Evolutionary conservation across 30 jellyfish, hydroid and myxozoan genomes (phyloP).

Genomic region (Phacellophora camtschatica): DNA sequence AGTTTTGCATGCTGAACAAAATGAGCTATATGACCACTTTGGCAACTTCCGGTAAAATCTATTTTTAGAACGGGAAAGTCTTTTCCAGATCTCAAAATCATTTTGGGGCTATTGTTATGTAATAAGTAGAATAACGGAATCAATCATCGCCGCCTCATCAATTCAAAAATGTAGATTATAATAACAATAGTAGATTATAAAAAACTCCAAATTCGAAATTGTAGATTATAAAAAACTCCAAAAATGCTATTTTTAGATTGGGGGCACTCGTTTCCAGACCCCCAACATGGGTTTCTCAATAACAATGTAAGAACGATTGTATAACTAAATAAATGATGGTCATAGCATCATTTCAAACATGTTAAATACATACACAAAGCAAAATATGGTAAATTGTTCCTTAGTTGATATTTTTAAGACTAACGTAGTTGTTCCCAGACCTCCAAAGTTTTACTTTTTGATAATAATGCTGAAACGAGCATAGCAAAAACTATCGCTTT

Average conservation of each 20-base stretch:
- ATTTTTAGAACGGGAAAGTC: constrained; percentile 1
- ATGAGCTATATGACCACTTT: constrained; percentile 1
- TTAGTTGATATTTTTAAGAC: background rate
- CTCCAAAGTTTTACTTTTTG: background rate
- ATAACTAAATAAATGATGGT: background rate
- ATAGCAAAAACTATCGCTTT: background rate
- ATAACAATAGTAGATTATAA: background rate
- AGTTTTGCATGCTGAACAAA: constrained; percentile 6
- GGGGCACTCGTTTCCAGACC: constrained; percentile 10
- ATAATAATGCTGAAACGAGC: background rate
- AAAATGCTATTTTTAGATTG: background rate
- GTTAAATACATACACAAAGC: background rate
- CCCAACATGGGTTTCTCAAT: background rate
- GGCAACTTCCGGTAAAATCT: background rate
- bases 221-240: background rate
- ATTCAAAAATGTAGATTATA: background rate
- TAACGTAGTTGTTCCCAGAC: background rate
- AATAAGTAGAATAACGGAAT: background rate
- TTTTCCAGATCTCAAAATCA: constrained; percentile 2
- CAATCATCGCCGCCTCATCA: background rate
- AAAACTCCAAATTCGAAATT: too few species aligned
- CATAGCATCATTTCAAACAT: background rate
- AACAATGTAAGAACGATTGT: background rate
- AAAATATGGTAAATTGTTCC: background rate
- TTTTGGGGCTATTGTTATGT: constrained; percentile 11